A percentile compares a stretch with the other conserved stretches of the same genome.
Evolutionary conservation across 92 coral and sea anemone species (phyloP).

Genomic region (Muricea muricata): DNA sequence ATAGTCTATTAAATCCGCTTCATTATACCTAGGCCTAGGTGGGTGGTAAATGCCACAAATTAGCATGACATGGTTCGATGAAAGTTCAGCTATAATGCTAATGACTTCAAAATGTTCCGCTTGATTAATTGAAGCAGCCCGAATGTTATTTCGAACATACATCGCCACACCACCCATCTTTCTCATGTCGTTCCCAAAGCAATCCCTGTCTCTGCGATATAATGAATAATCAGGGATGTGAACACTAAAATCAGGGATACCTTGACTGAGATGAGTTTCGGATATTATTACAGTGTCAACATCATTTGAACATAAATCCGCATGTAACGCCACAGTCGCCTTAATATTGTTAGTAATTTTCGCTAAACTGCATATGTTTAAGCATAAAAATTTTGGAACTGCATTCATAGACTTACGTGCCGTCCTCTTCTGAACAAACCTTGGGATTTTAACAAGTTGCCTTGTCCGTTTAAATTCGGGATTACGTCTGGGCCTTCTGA

Average conservation of each 20-base stretch:
- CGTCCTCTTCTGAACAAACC: no score
- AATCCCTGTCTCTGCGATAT: conserved; percentile 56
- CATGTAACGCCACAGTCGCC: not conserved
- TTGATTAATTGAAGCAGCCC: conserved; percentile 3
- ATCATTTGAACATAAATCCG: not conserved
- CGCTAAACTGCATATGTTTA: no score
- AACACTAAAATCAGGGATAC: conserved; percentile 51
- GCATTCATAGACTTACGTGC: no score
- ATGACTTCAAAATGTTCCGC: not conserved
- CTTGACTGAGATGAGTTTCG: conserved; percentile 49
- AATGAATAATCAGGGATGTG: conserved; percentile 34
- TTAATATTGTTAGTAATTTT: no score
- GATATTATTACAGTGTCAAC: conserved; percentile 31
- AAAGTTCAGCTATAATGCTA: not conserved
- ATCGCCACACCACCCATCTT: conserved; percentile 46
- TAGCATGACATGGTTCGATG: conserved; percentile 33
- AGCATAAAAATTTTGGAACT: not conserved
- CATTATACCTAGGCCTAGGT: not conserved
- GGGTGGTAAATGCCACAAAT: not conserved
- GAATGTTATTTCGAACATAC: conserved; percentile 43
- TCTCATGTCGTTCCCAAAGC: conserved; percentile 46
- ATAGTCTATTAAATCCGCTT: conserved; percentile 14
- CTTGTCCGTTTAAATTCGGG: no score
- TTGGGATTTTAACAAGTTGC: no score
- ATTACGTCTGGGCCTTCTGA: no score